Conservation (phyloP, 92 coral and sea anemone species). For the Isaurus tuberculatus region DNA sequence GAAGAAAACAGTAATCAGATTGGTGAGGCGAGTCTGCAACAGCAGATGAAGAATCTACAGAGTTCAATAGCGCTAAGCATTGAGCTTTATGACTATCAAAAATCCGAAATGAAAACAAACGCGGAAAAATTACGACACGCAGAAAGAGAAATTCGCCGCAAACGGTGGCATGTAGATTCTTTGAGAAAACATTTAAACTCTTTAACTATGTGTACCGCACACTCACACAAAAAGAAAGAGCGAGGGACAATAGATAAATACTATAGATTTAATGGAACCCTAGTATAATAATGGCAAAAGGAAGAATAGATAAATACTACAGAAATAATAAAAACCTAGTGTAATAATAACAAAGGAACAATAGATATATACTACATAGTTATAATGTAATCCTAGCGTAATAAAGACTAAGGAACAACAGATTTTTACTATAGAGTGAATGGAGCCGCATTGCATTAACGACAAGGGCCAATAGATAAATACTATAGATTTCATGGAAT, state of each 20-base stretch:
- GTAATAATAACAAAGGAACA: too few species aligned
- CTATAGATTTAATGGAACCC: constrained; percentile 2
- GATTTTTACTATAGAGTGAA: too few species aligned
- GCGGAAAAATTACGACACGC: constrained; percentile 58
- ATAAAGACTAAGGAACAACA: too few species aligned
- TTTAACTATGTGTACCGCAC: constrained; percentile 37
- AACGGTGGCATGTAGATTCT: constrained; percentile 86
- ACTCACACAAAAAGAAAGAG: neutral
- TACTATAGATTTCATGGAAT: too few species aligned
- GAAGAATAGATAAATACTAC: neutral
- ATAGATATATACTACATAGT: too few species aligned
- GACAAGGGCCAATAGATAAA: too few species aligned
- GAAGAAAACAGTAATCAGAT: neutral
- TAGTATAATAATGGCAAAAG: constrained; percentile 5
- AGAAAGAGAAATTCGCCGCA: constrained; percentile 73
- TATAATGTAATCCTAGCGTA: too few species aligned
- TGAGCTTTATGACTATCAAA: constrained; percentile 83
- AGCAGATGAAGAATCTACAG: constrained; percentile 52
- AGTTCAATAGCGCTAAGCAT: constrained; percentile 66
- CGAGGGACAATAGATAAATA: neutral
- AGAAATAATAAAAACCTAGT: too few species aligned
- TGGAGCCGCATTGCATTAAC: too few species aligned
- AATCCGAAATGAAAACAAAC: constrained; percentile 67
- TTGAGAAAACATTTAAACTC: constrained; percentile 67
- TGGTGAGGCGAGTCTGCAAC: neutral